Conservation (phyloP, 2,113 vertebrate species). For the Coturnix japonica region DNA sequence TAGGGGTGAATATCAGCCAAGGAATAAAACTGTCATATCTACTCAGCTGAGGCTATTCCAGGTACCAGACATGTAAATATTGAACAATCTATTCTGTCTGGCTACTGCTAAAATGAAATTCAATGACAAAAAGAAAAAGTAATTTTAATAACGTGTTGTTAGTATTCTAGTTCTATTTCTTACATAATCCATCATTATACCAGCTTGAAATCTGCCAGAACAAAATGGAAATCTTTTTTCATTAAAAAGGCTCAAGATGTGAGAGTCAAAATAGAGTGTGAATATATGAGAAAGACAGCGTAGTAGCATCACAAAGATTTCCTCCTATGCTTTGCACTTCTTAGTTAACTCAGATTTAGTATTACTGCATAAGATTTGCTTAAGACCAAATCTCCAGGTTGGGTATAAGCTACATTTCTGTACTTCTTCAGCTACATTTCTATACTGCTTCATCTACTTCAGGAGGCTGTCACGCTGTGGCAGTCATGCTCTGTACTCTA, state of each 20-base stretch:
- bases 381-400: neutral
- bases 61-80: neutral
- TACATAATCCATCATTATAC: neutral
- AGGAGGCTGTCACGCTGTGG: neutral
- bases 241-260: neutral
- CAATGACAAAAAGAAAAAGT: neutral
- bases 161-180: neutral
- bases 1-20: neutral
- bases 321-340: neutral
- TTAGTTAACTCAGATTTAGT: neutral
- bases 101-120: neutral
- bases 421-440: neutral
- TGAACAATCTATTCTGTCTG: neutral
- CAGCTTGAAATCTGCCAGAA: neutral
- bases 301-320: neutral
- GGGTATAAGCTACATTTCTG: neutral
- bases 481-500: neutral
- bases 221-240: neutral
- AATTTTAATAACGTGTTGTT: neutral
- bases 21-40: neutral
- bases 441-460: neutral
- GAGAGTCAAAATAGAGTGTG: neutral
- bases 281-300: neutral
- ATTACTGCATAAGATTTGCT: neutral
- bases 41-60: neutral